phyloP scores from a whole-genome alignment of 2,888 invertebrate genomes.

The Nasonovia ribisnigri region DNA sequence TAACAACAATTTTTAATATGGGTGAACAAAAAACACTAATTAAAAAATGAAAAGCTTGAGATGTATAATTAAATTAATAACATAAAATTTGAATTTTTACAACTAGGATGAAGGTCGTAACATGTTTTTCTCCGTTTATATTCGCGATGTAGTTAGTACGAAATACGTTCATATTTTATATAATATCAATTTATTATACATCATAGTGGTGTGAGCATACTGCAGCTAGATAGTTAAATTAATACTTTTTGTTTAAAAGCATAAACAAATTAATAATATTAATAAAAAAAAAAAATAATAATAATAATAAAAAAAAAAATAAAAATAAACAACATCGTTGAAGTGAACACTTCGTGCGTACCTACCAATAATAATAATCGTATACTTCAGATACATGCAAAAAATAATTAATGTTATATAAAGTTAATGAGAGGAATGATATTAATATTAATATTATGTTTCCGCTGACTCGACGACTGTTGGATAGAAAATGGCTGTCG shows the following conservation, averaged over 20 bases:
- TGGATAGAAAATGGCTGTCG: background rate
- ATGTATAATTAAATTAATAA: background rate
- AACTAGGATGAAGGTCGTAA: background rate
- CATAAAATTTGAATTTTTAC: background rate
- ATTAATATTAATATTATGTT: background rate
- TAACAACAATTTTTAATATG: background rate
- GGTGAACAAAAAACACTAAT: background rate
- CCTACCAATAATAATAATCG: background rate
- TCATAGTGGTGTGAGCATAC: background rate
- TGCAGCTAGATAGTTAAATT: background rate
- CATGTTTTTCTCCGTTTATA: background rate
- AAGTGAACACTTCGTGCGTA: background rate
- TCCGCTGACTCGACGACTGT: background rate
- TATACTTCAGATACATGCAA: background rate
- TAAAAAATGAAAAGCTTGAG: background rate
- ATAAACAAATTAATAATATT: background rate
- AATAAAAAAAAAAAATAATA: background rate
- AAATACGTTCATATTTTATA: background rate
- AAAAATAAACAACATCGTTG: conserved; percentile 1
- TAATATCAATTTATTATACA: background rate
- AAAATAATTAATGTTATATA: conserved; percentile 8
- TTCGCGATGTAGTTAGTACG: background rate
- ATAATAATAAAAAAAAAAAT: background rate
- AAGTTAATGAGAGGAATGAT: conserved; percentile 29
- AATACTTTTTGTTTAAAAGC: background rate